Base-by-base conservation (phyloP, 2,113 vertebrate genomes). In the Hemibagrus wyckioides region DNA sequence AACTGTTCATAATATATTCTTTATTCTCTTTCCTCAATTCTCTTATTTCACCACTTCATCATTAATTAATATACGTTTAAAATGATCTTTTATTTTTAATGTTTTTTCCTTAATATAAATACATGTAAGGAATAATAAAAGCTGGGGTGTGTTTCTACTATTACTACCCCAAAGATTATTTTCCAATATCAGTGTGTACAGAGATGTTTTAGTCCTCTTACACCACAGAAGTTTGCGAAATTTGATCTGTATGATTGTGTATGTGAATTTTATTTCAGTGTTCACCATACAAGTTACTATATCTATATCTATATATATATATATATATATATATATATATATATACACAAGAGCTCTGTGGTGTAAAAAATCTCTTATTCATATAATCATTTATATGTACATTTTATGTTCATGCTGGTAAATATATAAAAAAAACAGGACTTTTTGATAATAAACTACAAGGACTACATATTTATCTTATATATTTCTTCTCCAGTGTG, bases 401-500 rank as follows among this genome's bases (percentile, higher is more conserved):
- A 8, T 69, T 33, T 54, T 52, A 6, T 50, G n/a, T 50, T 17
- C 3, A 30, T 0, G 28, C 25, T n/a, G 28, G 44, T 17, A 80
- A 19, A 2, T 56, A 36, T 30, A 25, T 10, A 75, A 75, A 14
- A 30, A 30, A 30, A 44, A 44, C 2, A 39, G 30, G n/a, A 17
- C 30, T 39, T 41, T 23, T 4, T 41, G 0, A 6, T 39, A 5
- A 36, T 13, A 57, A 56, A 5, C 17, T 36, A 57, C 10, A 80
- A 33, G 2, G 8, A 56, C 19, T 23, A 39, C 57, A 54, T 19
- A 1, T 25, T 39, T 15, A 3, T 81, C 1, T 28, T 57, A 17
- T 57, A 17, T 85, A n/a, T 79, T 28, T 21, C 39, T 82, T 85
- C 91, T 89, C 11, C 92, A 98, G 97, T 97, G 97, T 67, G 96